Evolutionary conservation across 1,140 invertebrate genomes (phyloP), one percentile per base, ranked within the genome.

Genomic region (Reticulitermes speratus): DNA sequence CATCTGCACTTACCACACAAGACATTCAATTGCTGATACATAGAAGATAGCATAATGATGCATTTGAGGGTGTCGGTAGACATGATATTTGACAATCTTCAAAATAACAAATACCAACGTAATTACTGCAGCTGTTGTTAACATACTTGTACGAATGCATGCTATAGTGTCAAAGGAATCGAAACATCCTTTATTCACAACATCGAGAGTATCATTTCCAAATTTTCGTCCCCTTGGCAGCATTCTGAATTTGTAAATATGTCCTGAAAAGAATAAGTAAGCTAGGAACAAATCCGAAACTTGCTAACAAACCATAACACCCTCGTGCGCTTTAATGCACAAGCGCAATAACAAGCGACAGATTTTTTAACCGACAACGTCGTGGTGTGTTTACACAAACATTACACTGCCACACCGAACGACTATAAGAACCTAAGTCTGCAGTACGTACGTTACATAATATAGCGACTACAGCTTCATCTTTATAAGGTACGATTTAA

Each of bases 11-110:
- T 90, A 93, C 92, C 92, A 91, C 45, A 92, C 89, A 69, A 91
- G 89, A 88, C 91, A 92, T 88, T 92, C 90, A 55, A 93, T 87
- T 21, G 90, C 90, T 48, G 92, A 92, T 23, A 91, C 89, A 86
- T 93, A 93, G 88, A 93, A 93, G 87, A 93, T 91, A 59, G 91
- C 89, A 89, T 92, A 93, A 87, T 93, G 92, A 88, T 93, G 92
- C 87, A 92, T 90, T 87, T 91, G 91, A 9, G 90, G 91, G 88
- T 93, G 92, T 45, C 90, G 90, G 83, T 90, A 90, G 38, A 90
- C 88, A 88, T 93, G 92, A 32, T 93, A 91, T 87, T 90, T 90
- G 0, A 92, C 89, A 16, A 93, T 90, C 87, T 92, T 92, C 44
- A 91, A 84, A 44, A 92, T 85, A 88, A 92, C 91, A 84, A 93